Percentiles rank a stretch among this genome's conserved stretches.
Evolutionary conservation across 1,140 invertebrate genomes (phyloP).

Genomic region (Cydia strobilella): DNA sequence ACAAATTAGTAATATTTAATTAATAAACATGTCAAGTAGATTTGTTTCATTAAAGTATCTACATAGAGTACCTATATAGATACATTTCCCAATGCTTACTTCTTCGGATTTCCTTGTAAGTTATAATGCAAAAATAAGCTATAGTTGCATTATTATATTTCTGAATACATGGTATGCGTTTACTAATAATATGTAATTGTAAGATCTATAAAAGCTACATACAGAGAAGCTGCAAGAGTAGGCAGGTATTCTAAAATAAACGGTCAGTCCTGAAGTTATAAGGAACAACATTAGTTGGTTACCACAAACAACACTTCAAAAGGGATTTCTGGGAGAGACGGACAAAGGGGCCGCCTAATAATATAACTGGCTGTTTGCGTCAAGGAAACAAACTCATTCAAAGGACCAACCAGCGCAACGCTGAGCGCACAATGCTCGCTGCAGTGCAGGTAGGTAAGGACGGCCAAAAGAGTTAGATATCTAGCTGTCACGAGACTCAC

Average conservation of each 20-base stretch:
- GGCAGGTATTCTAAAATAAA: background rate
- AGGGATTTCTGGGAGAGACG: constrained; percentile 55
- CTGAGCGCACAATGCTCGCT: constrained; percentile 49
- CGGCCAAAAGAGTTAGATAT: constrained; percentile 35
- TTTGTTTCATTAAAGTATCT: too few relatives aligned
- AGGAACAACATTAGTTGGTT: constrained; percentile 18
- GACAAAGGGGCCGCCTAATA: constrained; percentile 71
- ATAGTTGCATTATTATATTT: too few relatives aligned
- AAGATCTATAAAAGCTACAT: background rate
- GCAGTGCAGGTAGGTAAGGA: constrained; percentile 41
- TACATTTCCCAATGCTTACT: too few relatives aligned
- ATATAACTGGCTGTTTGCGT: constrained; percentile 66
- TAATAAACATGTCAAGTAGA: too few relatives aligned
- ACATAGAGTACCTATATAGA: too few relatives aligned
- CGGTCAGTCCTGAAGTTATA: background rate
- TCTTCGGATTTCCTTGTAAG: too few relatives aligned
- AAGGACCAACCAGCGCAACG: constrained; percentile 46
- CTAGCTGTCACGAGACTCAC: background rate
- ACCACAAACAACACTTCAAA: constrained; percentile 48
- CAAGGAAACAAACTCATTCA: constrained; percentile 60
- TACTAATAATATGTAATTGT: too few relatives aligned
- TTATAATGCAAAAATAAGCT: too few relatives aligned
- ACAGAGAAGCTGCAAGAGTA: background rate
- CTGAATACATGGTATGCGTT: too few relatives aligned
- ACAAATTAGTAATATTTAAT: too few relatives aligned